Evolutionary conservation across 2,797 vertebrate genomes (phyloP).

Genomic region (Xerus rutilus): DNA sequence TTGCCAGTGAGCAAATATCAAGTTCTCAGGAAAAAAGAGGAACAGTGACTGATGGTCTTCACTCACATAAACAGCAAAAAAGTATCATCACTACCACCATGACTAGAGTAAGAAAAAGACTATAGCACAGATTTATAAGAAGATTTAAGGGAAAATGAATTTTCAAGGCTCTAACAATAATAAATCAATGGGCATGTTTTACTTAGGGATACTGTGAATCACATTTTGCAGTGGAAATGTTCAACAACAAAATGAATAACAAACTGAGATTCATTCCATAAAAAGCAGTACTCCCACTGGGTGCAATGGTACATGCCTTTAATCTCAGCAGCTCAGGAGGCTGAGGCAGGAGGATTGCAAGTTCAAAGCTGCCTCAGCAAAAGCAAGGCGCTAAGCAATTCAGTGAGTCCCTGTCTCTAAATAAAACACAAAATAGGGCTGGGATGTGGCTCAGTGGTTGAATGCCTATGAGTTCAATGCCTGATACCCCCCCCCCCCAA

Average conservation of each 20-base stretch:
- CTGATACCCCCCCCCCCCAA: no score
- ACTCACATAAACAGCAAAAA: constrained; percentile 22
- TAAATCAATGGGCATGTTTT: not conserved
- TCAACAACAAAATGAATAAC: constrained; percentile 43
- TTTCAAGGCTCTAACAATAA: constrained; percentile 4
- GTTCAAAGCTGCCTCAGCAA: no score
- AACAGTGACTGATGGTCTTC: not conserved
- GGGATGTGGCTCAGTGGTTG: no score
- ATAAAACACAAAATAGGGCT: no score
- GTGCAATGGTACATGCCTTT: no score
- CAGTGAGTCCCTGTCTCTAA: no score
- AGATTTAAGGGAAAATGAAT: not conserved
- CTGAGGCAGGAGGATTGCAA: no score
- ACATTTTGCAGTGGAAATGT: not conserved
- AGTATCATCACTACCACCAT: not conserved
- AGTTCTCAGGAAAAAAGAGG: not conserved
- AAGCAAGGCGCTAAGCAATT: no score
- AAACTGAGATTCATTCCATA: constrained; percentile 45
- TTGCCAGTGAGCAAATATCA: constrained; percentile 20
- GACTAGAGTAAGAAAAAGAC: constrained; percentile 12
- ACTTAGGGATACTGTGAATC: not conserved
- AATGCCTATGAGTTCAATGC: no score
- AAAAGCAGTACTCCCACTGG: no score
- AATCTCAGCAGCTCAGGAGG: no score
- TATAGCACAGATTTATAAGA: not conserved